Conservation (phyloP, 2,113 vertebrate species). For the Gymnogyps californianus region DNA sequence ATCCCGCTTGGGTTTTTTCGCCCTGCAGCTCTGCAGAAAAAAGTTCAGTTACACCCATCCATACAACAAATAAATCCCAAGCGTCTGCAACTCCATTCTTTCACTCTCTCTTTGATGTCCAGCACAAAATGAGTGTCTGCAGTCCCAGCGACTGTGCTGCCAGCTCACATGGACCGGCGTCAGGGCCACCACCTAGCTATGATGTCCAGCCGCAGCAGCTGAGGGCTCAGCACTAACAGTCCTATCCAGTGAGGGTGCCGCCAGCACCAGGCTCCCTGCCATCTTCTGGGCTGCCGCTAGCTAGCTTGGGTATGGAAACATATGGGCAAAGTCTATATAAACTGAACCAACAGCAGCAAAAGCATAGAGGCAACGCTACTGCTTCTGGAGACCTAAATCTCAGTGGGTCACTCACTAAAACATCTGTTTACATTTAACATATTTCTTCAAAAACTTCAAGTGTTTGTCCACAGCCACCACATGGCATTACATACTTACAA, state of each 20-base stretch:
- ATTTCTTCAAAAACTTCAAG: not conserved
- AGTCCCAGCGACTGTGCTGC: accelerated
- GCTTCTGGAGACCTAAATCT: not conserved
- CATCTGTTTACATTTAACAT: not conserved
- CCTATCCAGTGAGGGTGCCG: not conserved
- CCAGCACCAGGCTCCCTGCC: not conserved
- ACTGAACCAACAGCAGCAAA: not conserved
- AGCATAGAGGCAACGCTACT: not conserved
- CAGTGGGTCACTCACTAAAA: not conserved
- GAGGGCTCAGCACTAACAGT: not conserved
- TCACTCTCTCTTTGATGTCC: not conserved
- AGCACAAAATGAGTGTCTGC: not conserved
- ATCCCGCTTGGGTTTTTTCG: not conserved
- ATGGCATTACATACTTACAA: not conserved
- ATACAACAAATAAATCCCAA: not conserved
- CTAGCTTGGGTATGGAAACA: not conserved
- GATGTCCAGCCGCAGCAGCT: accelerated
- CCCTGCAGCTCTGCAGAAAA: not conserved
- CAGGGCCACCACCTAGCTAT: not conserved
- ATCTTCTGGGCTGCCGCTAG: not conserved
- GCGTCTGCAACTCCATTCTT: not conserved
- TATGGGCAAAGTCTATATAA: not conserved
- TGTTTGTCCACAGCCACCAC: not conserved
- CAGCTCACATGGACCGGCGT: not conserved
- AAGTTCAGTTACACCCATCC: not conserved